These are phyloP conservation scores for Drosophila ogumai DNA, from an alignment of 1,140 invertebrate genomes.

Conservation along the genomic window DNA sequence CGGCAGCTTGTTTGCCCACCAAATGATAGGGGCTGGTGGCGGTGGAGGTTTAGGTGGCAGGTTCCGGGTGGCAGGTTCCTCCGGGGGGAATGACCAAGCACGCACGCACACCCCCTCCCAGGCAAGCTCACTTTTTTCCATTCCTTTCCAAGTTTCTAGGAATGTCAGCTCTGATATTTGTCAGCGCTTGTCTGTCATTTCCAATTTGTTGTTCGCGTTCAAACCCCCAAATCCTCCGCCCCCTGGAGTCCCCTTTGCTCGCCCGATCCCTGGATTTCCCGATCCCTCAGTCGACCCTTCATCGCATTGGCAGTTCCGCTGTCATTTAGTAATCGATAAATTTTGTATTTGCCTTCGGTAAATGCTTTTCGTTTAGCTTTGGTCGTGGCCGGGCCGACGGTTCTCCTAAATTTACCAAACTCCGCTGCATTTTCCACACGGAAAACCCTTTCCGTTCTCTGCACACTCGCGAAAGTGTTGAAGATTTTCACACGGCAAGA, in stretches of 20 bases:
- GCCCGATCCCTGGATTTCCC: too few relatives aligned
- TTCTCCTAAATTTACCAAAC: conserved; percentile 4
- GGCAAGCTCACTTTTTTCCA: background rate
- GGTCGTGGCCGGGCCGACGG: conserved; percentile 21
- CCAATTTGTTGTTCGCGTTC: conserved; percentile 62
- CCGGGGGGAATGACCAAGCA: conserved; percentile 45
- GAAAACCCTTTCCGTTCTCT: background rate
- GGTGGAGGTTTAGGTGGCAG: too few relatives aligned
- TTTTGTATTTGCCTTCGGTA: conserved; percentile 73
- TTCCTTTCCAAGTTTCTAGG: conserved; percentile 32
- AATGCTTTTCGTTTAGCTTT: conserved; percentile 59
- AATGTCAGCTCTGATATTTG: conserved; percentile 69
- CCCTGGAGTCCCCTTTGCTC: too few relatives aligned
- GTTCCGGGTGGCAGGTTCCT: background rate
- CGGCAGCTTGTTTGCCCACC: conserved; percentile 28
- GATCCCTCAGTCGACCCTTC: conserved; percentile 12
- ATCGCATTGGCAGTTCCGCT: conserved; percentile 68
- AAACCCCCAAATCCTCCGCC: background rate
- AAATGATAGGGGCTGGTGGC: conserved; percentile 24
- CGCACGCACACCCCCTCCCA: background rate
- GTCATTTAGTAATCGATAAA: conserved; percentile 77
- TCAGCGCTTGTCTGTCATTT: conserved; percentile 77
- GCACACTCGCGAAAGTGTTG: background rate
- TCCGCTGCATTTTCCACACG: conserved; percentile 1
- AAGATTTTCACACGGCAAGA: conserved; percentile 6